Evolutionary conservation across 2,888 invertebrate species (phyloP).

Genomic region (Agrilus cyanescens): DNA sequence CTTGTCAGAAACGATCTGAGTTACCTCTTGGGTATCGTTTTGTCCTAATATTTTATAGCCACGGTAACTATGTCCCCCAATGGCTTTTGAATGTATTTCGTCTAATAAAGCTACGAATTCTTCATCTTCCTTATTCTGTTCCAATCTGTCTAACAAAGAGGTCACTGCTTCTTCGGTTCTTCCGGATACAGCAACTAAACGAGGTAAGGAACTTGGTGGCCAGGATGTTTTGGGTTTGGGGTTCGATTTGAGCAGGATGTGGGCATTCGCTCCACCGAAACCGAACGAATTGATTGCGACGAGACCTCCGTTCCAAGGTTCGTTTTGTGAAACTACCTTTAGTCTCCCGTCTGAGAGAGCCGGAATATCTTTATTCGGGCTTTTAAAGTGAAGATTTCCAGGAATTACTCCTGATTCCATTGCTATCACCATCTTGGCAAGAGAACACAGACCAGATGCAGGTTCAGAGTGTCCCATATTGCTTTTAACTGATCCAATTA

Average conservation of each 20-base stretch:
- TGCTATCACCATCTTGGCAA: conserved; percentile 84
- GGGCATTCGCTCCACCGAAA: conserved; percentile 96
- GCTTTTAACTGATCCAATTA: conserved; percentile 94
- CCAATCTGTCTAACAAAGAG: conserved; percentile 49
- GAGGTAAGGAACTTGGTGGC: conserved; percentile 46
- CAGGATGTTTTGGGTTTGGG: conserved; percentile 53
- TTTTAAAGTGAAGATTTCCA: conserved; percentile 77
- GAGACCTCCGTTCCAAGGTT: conserved; percentile 82
- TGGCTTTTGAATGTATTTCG: conserved; percentile 56
- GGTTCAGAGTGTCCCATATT: conserved; percentile 99
- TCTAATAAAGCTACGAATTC: conserved; percentile 69
- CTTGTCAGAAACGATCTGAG: conserved; percentile 39
- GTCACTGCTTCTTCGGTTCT: conserved; percentile 72
- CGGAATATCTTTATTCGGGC: conserved; percentile 82
- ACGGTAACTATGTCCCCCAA: conserved; percentile 66
- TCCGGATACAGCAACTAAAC: conserved; percentile 69
- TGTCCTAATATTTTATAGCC: conserved; percentile 68
- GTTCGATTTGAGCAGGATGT: conserved; percentile 72
- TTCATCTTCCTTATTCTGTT: conserved; percentile 48
- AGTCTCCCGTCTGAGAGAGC: conserved; percentile 82
- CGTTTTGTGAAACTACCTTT: conserved; percentile 71
- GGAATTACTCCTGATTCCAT: conserved; percentile 89
- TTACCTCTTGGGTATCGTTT: conserved; percentile 39
- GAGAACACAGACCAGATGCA: conserved; percentile 78
- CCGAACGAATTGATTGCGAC: conserved; percentile 94